phyloP scores from a whole-genome alignment of 2,113 vertebrate genomes.

The Tonatia bakeri region DNA sequence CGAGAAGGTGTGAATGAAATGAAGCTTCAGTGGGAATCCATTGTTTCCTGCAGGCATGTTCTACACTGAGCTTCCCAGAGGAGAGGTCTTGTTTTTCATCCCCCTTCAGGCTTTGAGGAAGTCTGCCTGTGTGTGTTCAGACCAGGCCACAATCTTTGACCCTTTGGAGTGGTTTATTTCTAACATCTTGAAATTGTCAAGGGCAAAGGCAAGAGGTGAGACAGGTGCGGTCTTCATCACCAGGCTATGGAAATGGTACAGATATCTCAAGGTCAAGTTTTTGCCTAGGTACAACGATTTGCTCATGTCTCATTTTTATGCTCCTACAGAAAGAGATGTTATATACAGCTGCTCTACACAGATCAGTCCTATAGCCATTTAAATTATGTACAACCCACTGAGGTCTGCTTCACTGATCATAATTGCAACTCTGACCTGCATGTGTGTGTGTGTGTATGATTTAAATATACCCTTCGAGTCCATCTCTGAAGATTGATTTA shows the following conservation, averaged over 20 bases:
- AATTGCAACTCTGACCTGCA: slow-evolving; percentile 74
- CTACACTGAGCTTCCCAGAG: slow-evolving; percentile 62
- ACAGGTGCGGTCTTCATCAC: slow-evolving; percentile 34
- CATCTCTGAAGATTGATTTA: slow-evolving; percentile 68
- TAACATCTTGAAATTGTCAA: slow-evolving; percentile 47
- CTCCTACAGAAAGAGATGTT: slow-evolving; percentile 69
- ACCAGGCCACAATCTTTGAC: slow-evolving; percentile 17
- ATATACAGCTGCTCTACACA: slow-evolving; percentile 73
- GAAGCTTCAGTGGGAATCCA: slow-evolving; percentile 50
- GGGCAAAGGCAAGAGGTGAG: slow-evolving; percentile 43
- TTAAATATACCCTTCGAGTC: slow-evolving; percentile 72
- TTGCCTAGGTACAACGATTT: slow-evolving; percentile 44
- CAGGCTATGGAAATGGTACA: slow-evolving; percentile 60
- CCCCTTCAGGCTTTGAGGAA: slow-evolving; percentile 49
- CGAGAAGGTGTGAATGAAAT: slow-evolving; percentile 64
- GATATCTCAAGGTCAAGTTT: slow-evolving; percentile 79
- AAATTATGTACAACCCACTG: slow-evolving; percentile 73
- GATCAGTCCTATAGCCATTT: slow-evolving; percentile 75
- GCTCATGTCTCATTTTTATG: slow-evolving; percentile 69
- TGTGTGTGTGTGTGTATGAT: slow-evolving; percentile 72
- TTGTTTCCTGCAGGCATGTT: slow-evolving; percentile 63
- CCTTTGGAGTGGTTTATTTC: slow-evolving; percentile 53
- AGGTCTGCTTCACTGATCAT: slow-evolving; percentile 78
- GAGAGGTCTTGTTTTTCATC: slow-evolving; percentile 24
- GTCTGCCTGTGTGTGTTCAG: neutral